Evolutionary conservation across 2,888 invertebrate genomes (phyloP), one percentile per base, ranked within the genome.

Genomic region (Cremastinae sp.): DNA sequence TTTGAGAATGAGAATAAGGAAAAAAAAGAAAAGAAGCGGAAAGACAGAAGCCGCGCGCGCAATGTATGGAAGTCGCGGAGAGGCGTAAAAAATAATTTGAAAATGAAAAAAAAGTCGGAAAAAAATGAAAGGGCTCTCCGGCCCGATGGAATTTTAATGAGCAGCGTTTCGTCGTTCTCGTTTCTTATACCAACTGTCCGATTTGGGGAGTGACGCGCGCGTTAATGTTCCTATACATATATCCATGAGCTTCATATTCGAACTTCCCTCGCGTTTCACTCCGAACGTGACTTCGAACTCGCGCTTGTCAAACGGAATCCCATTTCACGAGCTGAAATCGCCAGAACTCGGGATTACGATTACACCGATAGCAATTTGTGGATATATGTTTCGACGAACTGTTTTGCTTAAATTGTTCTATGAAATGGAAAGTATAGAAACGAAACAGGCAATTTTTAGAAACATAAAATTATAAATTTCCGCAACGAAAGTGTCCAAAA

Each of bases 111-210:
- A 38, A 43, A 69, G 38, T 10, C 47, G 62, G 43, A 65, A 61
- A 41, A 20, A 74, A 68, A 58, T 8, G 12, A 47, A 53, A 51
- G 75, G 72, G 28, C 68, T 69, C 51, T 59, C 34, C 58, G 69
- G 76, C 59, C 79, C 83, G 81, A 85, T 84, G 86, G 86, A 86
- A 87, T 87, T 86, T 87, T 87, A 86, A 87, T 86, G 86, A 87
- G 86, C 83, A 79, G 64, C 83, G 81, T 84, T 84, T 81, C 84
- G 81, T 83, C 83, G 83, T 79, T 81, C 78, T 62, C 51, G 38
- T 64, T 73, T 53, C 65, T 64, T 59, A 38, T 59, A 54, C 47
- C 61, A 73, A 59, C 80, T 79, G 84, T 84, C 84, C 73, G 82
- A 81, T 83, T 83, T 70, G 72, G 78, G 78, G 81, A 83, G 82